Conservation (phyloP, 2,888 invertebrate genomes). For the Luperina nickerlii region DNA sequence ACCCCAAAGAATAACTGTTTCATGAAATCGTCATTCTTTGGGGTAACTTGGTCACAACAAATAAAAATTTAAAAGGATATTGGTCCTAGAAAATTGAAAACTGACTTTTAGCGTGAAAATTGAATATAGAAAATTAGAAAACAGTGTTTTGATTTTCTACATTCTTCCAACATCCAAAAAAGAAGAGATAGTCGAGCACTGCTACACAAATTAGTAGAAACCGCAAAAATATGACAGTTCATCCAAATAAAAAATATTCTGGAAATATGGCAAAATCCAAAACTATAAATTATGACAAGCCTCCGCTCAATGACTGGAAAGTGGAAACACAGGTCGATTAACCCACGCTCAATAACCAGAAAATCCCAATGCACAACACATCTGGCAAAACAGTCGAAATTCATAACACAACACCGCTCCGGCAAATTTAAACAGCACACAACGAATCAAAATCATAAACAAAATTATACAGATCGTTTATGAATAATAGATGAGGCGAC, state of each 20-base stretch:
- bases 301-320: constrained; percentile 18
- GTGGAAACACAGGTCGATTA: constrained; percentile 26
- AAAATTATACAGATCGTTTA: constrained; percentile 67
- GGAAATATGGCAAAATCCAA: background rate
- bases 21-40: no score
- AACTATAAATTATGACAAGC: background rate
- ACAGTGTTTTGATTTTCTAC: background rate
- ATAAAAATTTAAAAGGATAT: background rate
- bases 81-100: background rate
- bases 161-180: background rate
- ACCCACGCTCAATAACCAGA: constrained; percentile 17
- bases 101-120: background rate
- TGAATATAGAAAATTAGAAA: background rate
- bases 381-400: constrained; percentile 42
- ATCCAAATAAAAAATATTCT: background rate
- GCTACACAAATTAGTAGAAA: background rate
- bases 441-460: constrained; percentile 64
- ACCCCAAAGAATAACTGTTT: no score
- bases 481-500: constrained; percentile 80
- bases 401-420: constrained; percentile 34
- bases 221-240: background rate
- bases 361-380: constrained; percentile 24
- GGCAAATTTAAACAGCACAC: constrained; percentile 46
- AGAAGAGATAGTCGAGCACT: background rate
- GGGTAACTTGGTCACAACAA: no score